Base-by-base conservation (phyloP, 2,113 vertebrate species). In the Shinisaurus crocodilurus region DNA sequence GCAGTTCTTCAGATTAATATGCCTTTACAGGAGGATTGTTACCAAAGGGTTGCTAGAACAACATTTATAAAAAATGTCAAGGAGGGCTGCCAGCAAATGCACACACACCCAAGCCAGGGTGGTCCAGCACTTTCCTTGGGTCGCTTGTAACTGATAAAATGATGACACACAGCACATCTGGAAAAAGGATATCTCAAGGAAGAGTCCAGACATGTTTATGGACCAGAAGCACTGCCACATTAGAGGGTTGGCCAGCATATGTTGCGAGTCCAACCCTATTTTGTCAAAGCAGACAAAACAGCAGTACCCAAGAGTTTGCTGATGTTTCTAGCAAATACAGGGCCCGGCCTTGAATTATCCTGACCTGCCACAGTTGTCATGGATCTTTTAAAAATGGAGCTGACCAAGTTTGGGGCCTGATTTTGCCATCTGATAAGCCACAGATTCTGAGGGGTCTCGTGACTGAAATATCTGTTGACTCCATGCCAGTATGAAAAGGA, bases 281-380 rank as follows among this genome's bases (percentile, higher is more conserved):
- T 81, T 45, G 20, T 84, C 25, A 69, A 12, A 81, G 34, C 69
- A 45, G 45, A 20, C 65, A n/a, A 54, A 60, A 1, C 4, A 29
- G 0, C 63, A 40, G 13, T 13, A 8, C 12, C 50, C 10, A 76
- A 60, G n/a, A 76, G 37, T 37, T 75, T 60, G 40, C 20, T 75
- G 63, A 5, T 9, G 27, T 74, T 63, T 63, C 29, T n/a, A 76
- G 54, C 81, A 89, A 76, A 45, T 34, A 72, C 60, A 43, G 50
- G 67, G 34, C 34, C n/a, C 43, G 34, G 3, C 43, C 12, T 48
- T 20, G 7, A 29, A 69, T 76, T 88, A 10, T 65, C 87, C 25
- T 84, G 45, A 86, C 32, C 23, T 74, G 37, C 85, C 67, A 45
- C 16, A 88, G 45, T 29, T 76, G 27, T 0, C 43, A 48, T 43